Conservation (phyloP, 2,113 vertebrate genomes). For the Haplochromis vanheusdeni region DNA sequence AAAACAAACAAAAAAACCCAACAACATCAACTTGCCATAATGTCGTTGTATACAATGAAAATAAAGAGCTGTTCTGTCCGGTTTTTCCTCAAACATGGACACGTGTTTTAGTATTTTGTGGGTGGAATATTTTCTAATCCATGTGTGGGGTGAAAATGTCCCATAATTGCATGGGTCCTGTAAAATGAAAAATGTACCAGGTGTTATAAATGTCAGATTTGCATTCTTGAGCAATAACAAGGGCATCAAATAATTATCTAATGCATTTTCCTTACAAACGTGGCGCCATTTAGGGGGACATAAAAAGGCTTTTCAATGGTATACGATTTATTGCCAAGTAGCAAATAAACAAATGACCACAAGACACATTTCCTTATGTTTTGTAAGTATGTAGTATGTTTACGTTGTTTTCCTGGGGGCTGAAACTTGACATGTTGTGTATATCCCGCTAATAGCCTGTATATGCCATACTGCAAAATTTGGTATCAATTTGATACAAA, state of each 20-base stretch:
- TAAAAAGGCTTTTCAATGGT: not conserved
- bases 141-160: not conserved
- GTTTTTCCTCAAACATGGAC: not conserved
- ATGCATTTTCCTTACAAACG: not conserved
- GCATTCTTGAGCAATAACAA: not conserved
- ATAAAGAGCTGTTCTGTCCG: not conserved
- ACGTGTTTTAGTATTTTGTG: not conserved
- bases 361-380: not conserved
- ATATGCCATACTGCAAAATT: not conserved
- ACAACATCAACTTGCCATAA: not conserved
- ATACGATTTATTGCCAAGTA: not conserved
- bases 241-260: not conserved
- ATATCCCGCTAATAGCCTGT: not conserved
- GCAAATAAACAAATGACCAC: not conserved
- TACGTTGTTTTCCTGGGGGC: not conserved
- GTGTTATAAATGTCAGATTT: not conserved
- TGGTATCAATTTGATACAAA: not conserved
- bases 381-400: not conserved
- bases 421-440: not conserved
- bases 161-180: not conserved
- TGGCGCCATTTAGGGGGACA: not conserved
- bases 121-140: not conserved
- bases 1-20: fast-evolving
- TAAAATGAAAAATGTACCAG: not conserved
- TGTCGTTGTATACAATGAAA: not conserved